Percentiles rank a stretch among this genome's conserved stretches.
Evolutionary conservation across 2,888 invertebrate species (phyloP).

Genomic region (Rhogogaster chlorosoma): DNA sequence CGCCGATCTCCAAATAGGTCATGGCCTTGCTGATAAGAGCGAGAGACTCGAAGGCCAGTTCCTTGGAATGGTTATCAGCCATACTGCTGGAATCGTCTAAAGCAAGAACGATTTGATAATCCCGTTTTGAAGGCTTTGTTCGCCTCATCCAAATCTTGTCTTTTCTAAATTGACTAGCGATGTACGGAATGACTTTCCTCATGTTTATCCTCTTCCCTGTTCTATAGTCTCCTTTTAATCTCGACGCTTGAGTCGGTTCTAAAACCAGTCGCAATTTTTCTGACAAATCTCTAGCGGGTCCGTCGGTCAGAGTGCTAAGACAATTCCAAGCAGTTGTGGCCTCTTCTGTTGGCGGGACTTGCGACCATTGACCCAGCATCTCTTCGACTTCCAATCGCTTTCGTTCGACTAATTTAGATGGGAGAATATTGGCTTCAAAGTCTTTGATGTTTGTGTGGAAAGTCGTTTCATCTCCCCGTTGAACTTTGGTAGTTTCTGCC

Average conservation of each 20-base stretch:
- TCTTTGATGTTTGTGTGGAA: conserved; percentile 84
- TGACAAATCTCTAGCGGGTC: conserved; percentile 91
- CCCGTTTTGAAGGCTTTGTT: conserved; percentile 96
- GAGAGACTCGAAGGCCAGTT: conserved; percentile 96
- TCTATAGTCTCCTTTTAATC: conserved; percentile 96
- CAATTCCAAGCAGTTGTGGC: conserved; percentile 82
- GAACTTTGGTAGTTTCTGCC: conserved; percentile 83
- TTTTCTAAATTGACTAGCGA: conserved; percentile 99
- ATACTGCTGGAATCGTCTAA: conserved; percentile 97
- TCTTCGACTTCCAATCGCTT: conserved; percentile 68
- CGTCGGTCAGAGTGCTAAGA: conserved; percentile 81
- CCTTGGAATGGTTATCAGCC: conserved; percentile 93
- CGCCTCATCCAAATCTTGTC: conserved; percentile 99
- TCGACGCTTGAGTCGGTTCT: conserved; percentile 96
- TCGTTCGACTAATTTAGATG: conserved; percentile 58
- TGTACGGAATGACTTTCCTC: conserved; percentile 98
- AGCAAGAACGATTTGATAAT: conserved; percentile 97
- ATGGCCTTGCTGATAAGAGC: conserved; percentile 94
- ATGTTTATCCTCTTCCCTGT: conserved; percentile 99
- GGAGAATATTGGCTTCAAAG: conserved; percentile 51
- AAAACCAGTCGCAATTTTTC: conserved; percentile 96
- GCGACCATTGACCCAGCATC: conserved; percentile 70
- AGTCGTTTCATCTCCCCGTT: conserved; percentile 86
- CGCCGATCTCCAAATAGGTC: conserved; percentile 95
- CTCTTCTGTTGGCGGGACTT: conserved; percentile 76